Evolutionary conservation across 2,113 vertebrate species (phyloP), one percentile per base, ranked within the genome.

Genomic region (Zosterops hypoxanthus): DNA sequence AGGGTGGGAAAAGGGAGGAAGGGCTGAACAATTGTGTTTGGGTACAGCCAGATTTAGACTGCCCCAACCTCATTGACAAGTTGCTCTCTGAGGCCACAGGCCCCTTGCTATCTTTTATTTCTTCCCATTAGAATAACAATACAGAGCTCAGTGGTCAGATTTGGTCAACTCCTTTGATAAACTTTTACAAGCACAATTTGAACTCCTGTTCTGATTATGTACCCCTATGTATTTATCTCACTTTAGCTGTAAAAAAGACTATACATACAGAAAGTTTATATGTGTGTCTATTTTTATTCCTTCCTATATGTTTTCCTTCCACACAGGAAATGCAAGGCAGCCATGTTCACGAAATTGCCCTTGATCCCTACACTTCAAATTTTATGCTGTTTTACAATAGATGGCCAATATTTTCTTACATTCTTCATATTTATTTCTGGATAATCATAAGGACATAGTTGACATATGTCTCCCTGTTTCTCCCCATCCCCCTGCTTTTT

Each of bases 401-500:
- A 72, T 34, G 8, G 36, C 5, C 47, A 81, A 55, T 22, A 42
- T 70, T 42, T 92, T 92, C 55, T 81, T 33, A 46, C 3, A 41
- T 8, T 41, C 9, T 61, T 82, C 63, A 56, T 39, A 82, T 82
- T 81, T 47, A 46, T 42, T 91, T 88, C 26, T 66, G 19, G 9
- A 73, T 21, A 92, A 64, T 50, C 65, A 68, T 4, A 84, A 41
- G 29, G 9, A 42, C 31, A 44, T 9, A 75, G 16, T 9, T 61
- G 73, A 39, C 55, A 33, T 28, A n/a, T 14, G 3, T 39, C 12
- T 69, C 33, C 14, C 12, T 52, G 68, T 68, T 52, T 23, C 16
- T 24, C 12, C 9, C 9, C 9, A 29, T 2, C 0, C 13, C 11
- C 16, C 23, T 1, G 2, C 29, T 33, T 71, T 71, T 64, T 46